phyloP scores from a whole-genome alignment of 2,888 invertebrate species.

The Caenorhabditis panamensis region DNA sequence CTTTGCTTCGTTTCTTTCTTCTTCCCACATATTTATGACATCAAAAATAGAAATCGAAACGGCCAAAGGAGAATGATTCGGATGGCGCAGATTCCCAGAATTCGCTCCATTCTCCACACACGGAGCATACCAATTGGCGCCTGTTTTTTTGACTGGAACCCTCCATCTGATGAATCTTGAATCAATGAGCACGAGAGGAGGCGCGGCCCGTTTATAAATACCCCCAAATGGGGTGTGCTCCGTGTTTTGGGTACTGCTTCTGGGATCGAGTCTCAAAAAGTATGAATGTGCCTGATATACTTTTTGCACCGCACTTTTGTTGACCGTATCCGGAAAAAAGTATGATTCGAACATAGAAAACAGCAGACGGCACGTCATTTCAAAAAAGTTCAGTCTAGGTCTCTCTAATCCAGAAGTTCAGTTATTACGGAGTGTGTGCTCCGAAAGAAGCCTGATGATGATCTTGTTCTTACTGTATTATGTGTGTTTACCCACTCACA shows the following conservation, averaged over 20 bases:
- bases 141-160: not conserved
- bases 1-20: not conserved
- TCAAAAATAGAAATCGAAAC: slow-evolving; percentile 40
- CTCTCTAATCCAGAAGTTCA: too few relatives aligned
- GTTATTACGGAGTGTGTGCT: too few relatives aligned
- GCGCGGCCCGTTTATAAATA: slow-evolving; percentile 10
- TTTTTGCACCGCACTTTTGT: too few relatives aligned
- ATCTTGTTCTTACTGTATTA: too few relatives aligned
- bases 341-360: too few relatives aligned
- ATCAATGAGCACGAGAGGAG: slow-evolving; percentile 2
- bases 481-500: too few relatives aligned
- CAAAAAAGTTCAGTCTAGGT: too few relatives aligned
- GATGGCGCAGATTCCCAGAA: slow-evolving; percentile 26
- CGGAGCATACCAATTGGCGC: slow-evolving; percentile 36
- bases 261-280: too few relatives aligned
- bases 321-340: too few relatives aligned
- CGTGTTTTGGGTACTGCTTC: not conserved
- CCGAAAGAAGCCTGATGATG: too few relatives aligned
- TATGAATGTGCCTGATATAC: too few relatives aligned
- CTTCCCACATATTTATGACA: slow-evolving; percentile 42
- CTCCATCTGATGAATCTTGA: slow-evolving; percentile 10
- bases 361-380: too few relatives aligned
- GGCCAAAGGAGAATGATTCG: slow-evolving; percentile 1
- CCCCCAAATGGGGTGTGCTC: not conserved
- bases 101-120: not conserved